Evolutionary conservation across 2,888 invertebrate species (phyloP), one percentile per base, ranked within the genome.

Genomic region (Ferrisia virgata): DNA sequence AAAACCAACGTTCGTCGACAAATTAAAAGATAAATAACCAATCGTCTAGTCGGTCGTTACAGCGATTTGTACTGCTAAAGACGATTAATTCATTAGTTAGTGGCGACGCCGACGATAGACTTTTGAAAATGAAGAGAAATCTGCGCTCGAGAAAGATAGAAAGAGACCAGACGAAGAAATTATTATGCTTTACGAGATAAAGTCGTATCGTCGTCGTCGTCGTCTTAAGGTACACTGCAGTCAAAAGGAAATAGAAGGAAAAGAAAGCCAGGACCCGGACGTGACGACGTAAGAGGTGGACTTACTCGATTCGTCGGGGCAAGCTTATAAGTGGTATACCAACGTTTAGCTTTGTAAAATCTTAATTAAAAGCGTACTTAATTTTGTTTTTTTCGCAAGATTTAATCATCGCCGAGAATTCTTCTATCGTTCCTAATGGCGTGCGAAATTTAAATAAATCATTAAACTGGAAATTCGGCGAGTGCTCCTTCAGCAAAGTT

Each of bases 361-460:
- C 72, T 31, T 72, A 72, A 72, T 72, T 72, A 72, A 64, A 13
- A 72, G 72, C 72, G 8, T 72, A 72, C 72, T 72, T 72, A 33
- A 72, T 72, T 72, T 33, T 33, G 22, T 72, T 72, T 72, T 72
- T 72, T 31, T 33, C 72, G 72, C 72, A 72, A 15, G 72, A 72
- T 72, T 72, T 72, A 72, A 72, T 72, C 72, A 72, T 72, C 4
- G 8, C 22, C 15, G 33, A 2, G 28, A 72, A 72, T 33, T 72
- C 72, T 31, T 72, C 72, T 33, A 72, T 72, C 33, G 72, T 72
- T 72, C 72, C 72, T 72, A 72, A 72, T 33, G 72, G 36, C 72
- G 72, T 72, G 15, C 33, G 72, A 72, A 72, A 72, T 72, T 72
- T 72, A 72, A 72, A 72, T 72, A 72, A 33, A 33, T 72, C 72